These are phyloP conservation scores for Ctenopoma multispine DNA, from an alignment of 2,797 vertebrate species.

Conservation along the genomic window DNA sequence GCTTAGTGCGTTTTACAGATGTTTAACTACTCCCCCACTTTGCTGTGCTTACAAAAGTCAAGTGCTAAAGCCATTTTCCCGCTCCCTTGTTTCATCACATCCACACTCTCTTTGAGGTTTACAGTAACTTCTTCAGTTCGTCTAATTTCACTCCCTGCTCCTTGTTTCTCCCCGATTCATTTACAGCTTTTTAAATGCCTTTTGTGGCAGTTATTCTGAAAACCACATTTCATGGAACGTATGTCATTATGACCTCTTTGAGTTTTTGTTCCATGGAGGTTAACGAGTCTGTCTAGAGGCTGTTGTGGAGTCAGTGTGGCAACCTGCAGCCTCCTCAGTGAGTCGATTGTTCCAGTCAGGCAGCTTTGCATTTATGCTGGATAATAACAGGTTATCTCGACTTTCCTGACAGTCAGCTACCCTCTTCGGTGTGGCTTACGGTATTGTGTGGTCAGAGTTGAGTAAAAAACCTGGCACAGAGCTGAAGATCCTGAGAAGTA, in stretches of 20 bases:
- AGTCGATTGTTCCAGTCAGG: conserved; percentile 53
- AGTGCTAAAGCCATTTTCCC: conserved; percentile 65
- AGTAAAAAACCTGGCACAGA: conserved; percentile 38
- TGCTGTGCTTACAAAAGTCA: conserved; percentile 57
- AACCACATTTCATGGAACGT: conserved; percentile 68
- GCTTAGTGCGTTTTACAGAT: conserved; percentile 68
- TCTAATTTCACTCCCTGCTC: conserved; percentile 55
- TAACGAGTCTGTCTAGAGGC: conserved; percentile 37
- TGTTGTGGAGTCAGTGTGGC: conserved; percentile 48
- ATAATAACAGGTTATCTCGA: conserved; percentile 75
- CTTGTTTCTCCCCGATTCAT: conserved; percentile 27
- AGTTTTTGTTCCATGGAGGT: conserved; percentile 34
- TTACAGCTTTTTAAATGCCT: conserved; percentile 46
- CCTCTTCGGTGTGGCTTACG: conserved; percentile 51
- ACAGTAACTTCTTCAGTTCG: conserved; percentile 52
- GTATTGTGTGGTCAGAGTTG: conserved; percentile 58
- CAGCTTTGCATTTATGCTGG: conserved; percentile 54
- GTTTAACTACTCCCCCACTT: conserved; percentile 60
- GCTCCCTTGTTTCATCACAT: conserved; percentile 63
- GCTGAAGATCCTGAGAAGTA: conserved; percentile 39
- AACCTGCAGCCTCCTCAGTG: conserved; percentile 57
- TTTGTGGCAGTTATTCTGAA: conserved; percentile 57
- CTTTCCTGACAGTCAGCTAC: conserved; percentile 51
- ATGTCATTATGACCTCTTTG: conserved; percentile 60
- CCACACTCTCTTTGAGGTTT: conserved; percentile 59